Percentiles rank a stretch among this genome's conserved stretches.
These are phyloP conservation scores for Drosophila baimaii DNA, from an alignment of 1,140 invertebrate genomes.

Conservation along the genomic window DNA sequence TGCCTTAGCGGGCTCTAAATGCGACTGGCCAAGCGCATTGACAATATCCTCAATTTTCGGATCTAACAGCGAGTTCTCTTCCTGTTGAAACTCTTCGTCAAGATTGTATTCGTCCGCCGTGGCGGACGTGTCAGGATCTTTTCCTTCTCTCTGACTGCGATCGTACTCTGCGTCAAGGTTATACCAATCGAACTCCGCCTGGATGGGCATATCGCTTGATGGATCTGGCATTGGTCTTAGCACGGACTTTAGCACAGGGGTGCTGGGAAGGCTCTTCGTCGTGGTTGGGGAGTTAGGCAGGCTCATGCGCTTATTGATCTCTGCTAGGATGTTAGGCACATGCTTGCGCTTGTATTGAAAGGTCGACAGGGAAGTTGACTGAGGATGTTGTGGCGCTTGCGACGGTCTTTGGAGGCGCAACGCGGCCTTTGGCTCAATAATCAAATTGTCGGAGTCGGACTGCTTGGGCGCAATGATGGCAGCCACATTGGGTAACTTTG, in stretches of 20 bases:
- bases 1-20: constrained; percentile 33
- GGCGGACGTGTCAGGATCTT: constrained; percentile 13
- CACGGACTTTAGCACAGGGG: constrained; percentile 32
- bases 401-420: constrained; percentile 22
- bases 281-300: constrained; percentile 63
- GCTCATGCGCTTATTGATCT: constrained; percentile 78
- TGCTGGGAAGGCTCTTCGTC: constrained; percentile 42
- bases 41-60: constrained; percentile 10
- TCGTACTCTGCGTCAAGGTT: constrained; percentile 83
- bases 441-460: constrained; percentile 47
- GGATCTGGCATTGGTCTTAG: constrained; percentile 32
- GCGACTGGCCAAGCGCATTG: not conserved
- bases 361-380: not conserved
- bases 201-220: constrained; percentile 60
- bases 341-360: constrained; percentile 72
- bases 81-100: constrained; percentile 75
- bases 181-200: constrained; percentile 84
- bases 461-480: constrained; percentile 85
- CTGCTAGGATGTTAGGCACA: constrained; percentile 73
- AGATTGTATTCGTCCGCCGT: constrained; percentile 79
- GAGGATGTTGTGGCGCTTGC: constrained; percentile 9
- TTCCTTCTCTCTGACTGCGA: constrained; percentile 26
- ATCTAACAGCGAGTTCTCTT: constrained; percentile 7
- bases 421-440: constrained; percentile 57
- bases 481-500: constrained; percentile 86